Conservation (phyloP, 2,888 invertebrate genomes). For the Tinea trinotella region DNA sequence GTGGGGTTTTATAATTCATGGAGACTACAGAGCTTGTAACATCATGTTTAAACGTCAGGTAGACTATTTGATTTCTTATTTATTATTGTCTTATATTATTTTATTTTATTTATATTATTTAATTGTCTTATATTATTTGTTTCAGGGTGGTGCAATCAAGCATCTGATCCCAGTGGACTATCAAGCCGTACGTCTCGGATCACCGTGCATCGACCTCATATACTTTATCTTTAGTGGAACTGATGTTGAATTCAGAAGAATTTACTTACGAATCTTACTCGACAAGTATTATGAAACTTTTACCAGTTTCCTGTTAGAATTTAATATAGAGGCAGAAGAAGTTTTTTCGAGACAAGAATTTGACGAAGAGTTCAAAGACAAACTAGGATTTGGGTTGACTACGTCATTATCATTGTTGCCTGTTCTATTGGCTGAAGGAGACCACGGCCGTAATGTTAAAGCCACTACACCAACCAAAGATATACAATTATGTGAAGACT, state of each 20-base stretch:
- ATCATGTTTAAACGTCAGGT: slow-evolving; percentile 24
- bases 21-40: slow-evolving; percentile 41
- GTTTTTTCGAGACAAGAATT: slow-evolving; percentile 38
- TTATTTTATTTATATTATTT: not conserved
- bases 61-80: not conserved
- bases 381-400: slow-evolving; percentile 11
- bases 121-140: slow-evolving; percentile 20
- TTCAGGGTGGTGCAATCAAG: slow-evolving; percentile 34
- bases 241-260: slow-evolving; percentile 39
- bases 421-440: not conserved
- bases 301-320: slow-evolving; percentile 28
- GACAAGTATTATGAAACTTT: slow-evolving; percentile 35
- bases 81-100: too few species aligned
- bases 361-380: slow-evolving; percentile 35
- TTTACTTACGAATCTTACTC: slow-evolving; percentile 30
- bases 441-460: not conserved
- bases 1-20: slow-evolving; percentile 19
- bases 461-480: not conserved
- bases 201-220: slow-evolving; percentile 39
- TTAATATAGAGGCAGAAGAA: slow-evolving; percentile 32
- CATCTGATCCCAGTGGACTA: slow-evolving; percentile 39
- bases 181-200: slow-evolving; percentile 41
- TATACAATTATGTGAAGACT: not conserved
- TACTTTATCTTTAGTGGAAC: slow-evolving; percentile 47
- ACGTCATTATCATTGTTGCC: not conserved